Evolutionary conservation across 2,113 vertebrate genomes (phyloP), one percentile per base, ranked within the genome.

Genomic region (Perccottus glenii): DNA sequence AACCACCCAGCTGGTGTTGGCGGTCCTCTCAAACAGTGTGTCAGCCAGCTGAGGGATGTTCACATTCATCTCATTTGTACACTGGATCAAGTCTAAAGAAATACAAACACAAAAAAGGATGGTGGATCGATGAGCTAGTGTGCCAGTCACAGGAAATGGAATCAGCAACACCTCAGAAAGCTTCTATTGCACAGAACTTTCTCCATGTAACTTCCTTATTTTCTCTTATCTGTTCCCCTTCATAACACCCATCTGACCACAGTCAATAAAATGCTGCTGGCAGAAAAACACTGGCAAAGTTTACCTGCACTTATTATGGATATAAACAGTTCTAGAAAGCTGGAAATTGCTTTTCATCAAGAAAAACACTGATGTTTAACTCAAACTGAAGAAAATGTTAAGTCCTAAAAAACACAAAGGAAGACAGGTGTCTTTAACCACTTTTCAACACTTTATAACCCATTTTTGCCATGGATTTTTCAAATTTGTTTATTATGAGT

Each of bases 11-110:
- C 96, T 97, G 78, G 94, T 96, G 69, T 95, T 97, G 0, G 94
- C 94, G 42, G 96, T 95, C 87, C 96, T 84, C 79, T 97, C 96
- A 85, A 97, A 97, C 78, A 97, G 92, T 0, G 95, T 96, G 85
- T 97, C 96, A 0, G 96, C 96, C 95, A 97, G 94, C 88, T 97
- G 95, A 77, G 96, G 96, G 85, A 97, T 96, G 81, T 97, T 97
- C 74, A 97, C 96, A 1, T 97, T 97, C 84, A 95, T 97, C 91
- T 98, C 96, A 64, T 98, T 96, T 67, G 96, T 98, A 79, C 95
- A 95, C 84, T 98, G 96, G 89, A 98, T 98, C 87, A 98, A 90
- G 84, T 96, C 96, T 98, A 81, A n/a, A n/a, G 58, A 11, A 45
- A 8, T 19, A 60, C 42, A 48, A n/a, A 57, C 16, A 62, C 6